phyloP scores from a whole-genome alignment of 2,888 invertebrate species.

The Catocala fraxini region DNA sequence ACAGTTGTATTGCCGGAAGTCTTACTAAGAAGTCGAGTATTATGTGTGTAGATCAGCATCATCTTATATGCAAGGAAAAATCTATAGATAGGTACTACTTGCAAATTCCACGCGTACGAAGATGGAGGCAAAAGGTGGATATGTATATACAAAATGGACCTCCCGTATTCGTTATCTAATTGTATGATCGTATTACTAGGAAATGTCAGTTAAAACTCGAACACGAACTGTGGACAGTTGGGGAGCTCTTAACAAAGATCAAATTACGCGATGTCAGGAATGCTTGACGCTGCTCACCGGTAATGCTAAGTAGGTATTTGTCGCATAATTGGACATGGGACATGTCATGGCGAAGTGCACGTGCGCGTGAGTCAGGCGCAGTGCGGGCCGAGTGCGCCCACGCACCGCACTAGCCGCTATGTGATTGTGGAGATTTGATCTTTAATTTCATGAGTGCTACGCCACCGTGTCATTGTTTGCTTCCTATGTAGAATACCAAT shows the following conservation, averaged over 20 bases:
- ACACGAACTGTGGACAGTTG: not conserved
- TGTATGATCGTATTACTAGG: conserved; percentile 4
- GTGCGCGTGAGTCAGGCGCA: conserved; percentile 67
- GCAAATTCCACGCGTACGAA: too few species aligned
- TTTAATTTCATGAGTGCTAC: conserved; percentile 25
- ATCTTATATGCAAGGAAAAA: too few species aligned
- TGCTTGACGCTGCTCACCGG: conserved; percentile 34
- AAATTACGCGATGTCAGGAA: conserved; percentile 45
- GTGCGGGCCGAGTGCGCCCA: conserved; percentile 39
- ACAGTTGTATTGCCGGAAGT: too few species aligned
- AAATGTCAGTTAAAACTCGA: not conserved
- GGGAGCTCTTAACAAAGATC: conserved; percentile 33
- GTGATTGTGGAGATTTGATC: conserved; percentile 36
- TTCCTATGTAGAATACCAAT: conserved; percentile 25
- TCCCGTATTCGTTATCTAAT: conserved; percentile 1
- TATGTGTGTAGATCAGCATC: too few species aligned
- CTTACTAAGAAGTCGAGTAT: too few species aligned
- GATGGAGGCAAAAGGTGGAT: too few species aligned
- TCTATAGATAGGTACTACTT: too few species aligned
- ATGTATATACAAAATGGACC: too few species aligned
- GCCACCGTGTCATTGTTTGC: conserved; percentile 22
- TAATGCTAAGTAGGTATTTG: conserved; percentile 56
- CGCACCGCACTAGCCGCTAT: conserved; percentile 32
- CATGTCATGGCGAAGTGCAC: conserved; percentile 67
- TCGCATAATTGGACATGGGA: conserved; percentile 70